phyloP scores from a whole-genome alignment of 2,113 vertebrate species.

The Megatriorchis doriae region DNA sequence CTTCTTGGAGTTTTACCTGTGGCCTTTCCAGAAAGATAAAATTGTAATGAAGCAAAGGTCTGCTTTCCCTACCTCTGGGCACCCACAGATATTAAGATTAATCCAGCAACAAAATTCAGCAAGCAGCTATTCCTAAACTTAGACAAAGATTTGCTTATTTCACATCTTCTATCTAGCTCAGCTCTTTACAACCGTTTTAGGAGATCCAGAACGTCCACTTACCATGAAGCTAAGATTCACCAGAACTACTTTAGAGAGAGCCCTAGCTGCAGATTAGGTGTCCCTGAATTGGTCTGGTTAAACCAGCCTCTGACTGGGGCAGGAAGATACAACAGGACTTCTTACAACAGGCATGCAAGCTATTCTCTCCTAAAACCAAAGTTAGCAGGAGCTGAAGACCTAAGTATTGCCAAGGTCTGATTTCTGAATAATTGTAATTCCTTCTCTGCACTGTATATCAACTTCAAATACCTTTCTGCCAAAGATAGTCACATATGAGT shows the following conservation, averaged over 20 bases:
- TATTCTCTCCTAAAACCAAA: not conserved
- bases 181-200: not conserved
- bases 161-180: not conserved
- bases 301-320: not conserved
- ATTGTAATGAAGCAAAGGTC: not conserved
- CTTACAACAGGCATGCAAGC: not conserved
- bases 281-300: not conserved
- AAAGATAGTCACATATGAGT: not conserved
- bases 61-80: not conserved
- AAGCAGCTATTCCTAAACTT: not conserved
- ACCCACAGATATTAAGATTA: not conserved
- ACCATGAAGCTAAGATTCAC: not conserved
- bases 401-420: not conserved
- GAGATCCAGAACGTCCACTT: not conserved
- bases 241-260: not conserved
- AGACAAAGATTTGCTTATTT: not conserved
- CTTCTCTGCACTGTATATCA: not conserved
- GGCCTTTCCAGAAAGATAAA: not conserved
- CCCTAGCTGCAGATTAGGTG: not conserved
- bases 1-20: not conserved
- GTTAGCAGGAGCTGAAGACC: not conserved
- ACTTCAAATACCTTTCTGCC: not conserved
- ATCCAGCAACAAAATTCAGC: not conserved
- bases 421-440: not conserved
- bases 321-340: not conserved